Evolutionary conservation across 2,888 invertebrate species (phyloP), one percentile per base, ranked within the genome.

Genomic region (Marasmarcha lunaedactyla): DNA sequence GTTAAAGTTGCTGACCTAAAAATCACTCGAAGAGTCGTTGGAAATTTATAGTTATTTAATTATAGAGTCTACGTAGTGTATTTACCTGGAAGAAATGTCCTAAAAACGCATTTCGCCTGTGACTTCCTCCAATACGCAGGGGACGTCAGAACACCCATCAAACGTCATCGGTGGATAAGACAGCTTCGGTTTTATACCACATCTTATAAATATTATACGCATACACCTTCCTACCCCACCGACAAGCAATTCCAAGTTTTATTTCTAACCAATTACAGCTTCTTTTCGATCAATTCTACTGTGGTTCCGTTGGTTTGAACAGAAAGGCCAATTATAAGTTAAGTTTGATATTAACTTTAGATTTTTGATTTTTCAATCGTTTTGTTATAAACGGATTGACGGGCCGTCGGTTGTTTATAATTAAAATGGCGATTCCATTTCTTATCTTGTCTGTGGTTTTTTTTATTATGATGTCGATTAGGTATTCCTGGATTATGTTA

Each of bases 161-260:
- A 81, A 81, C 81, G 78, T 81, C 83, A 83, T 79, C 77, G 77
- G 71, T 55, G 57, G 71, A 70, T 70, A 76, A 81, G 78, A 81
- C 72, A 53, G 78, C 69, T 71, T 72, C 71, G 77, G 76, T 74
- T 74, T 63, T 77, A 34, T 34, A 34, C 34, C 81, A 76, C 67
- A 66, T 69, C 74, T 78, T 81, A 78, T 79, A 78, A 78, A 79
- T 77, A 78, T 67, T 70, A 70, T 64, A 64, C 48, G 56, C 63
- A 55, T 62, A 51, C 58, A 59, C 52, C 30, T 30, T 30, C 11
- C 2, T 11, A 30, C n/a, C n/a, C n/a, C n/a, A 30, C 30, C 30
- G 2, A 30, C n/a, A 9, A n/a, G n/a, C 30, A 30, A 30, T n/a
- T 30, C n/a, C 10, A 4, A 30, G 10, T 11, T 11, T n/a, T 30